Evolutionary conservation across 2,797 vertebrate species (phyloP), one percentile per base, ranked within the genome.

Genomic region (Streptopelia turtur): DNA sequence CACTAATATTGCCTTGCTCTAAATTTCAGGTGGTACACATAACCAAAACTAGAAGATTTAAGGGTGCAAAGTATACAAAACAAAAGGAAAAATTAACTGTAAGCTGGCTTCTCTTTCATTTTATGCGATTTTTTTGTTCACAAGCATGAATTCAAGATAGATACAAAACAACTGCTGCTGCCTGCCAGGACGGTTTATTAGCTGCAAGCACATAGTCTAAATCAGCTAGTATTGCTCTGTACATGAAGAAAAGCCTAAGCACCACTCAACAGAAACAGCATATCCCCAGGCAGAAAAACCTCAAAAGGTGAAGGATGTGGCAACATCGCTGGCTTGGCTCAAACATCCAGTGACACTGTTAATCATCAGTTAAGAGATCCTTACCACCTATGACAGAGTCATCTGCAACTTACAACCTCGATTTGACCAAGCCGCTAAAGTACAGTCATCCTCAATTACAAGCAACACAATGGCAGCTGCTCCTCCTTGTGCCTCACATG

Each of bases 351-450:
- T 69, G 80, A 82, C 88, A 84, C 30, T 66, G 52, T 23, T 75
- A 93, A 84, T 93, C 80, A 91, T 8, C 2, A 0, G 41, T 65
- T 84, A 79, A 72, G 63, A 93, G 80, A 94, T 61, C n/a, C 35
- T 89, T 37, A 92, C 63, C 60, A 90, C 43, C 22, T 63, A 77
- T 1, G 39, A 92, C 90, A 91, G 6, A 84, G 52, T 76, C 70
- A 93, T 68, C 74, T 91, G 47, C 83, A 93, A 76, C 85, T 79
- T 86, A 90, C 74, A 95, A 52, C n/a, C 55, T 39, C 87, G 57
- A 92, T 94, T 83, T 86, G 70, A 64, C 63, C 16, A 3, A 70
- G 53, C 43, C 27, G 83, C 60, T 85, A 52, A 2, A 65, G 45
- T n/a, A 55, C 22, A 69, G 63, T 70, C 86, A 82, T n/a, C 59